Percentiles rank a stretch among this genome's conserved stretches.
These are phyloP conservation scores for Cydia splendana DNA, from an alignment of 1,140 invertebrate genomes.

Conservation along the genomic window DNA sequence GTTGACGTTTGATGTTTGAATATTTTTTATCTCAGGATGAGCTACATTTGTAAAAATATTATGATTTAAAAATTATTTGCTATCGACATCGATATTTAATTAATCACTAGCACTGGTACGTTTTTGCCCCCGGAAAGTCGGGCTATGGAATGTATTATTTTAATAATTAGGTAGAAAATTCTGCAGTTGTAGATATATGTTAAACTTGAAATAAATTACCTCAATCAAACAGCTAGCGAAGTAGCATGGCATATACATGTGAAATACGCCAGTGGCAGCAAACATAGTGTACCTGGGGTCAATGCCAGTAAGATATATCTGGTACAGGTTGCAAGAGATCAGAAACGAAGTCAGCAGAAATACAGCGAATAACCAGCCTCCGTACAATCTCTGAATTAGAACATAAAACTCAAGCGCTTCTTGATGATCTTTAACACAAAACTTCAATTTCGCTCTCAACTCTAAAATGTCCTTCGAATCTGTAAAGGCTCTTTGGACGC, in stretches of 20 bases:
- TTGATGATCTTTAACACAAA: conserved; percentile 56
- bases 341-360: conserved; percentile 56
- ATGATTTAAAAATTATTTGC: too few relatives aligned
- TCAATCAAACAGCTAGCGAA: conserved; percentile 57
- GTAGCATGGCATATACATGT: conserved; percentile 64
- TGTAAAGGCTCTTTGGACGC: conserved; percentile 53
- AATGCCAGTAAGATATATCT: conserved; percentile 51
- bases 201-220: conserved; percentile 44
- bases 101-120: too few relatives aligned
- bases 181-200: too few relatives aligned
- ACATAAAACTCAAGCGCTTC: conserved; percentile 54
- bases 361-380: conserved; percentile 58
- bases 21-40: too few relatives aligned
- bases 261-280: conserved; percentile 52
- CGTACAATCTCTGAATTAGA: conserved; percentile 57
- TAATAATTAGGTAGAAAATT: too few relatives aligned
- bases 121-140: too few relatives aligned
- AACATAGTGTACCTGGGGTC: conserved; percentile 59
- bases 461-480: conserved; percentile 46
- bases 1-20: too few relatives aligned
- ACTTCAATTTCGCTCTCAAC: conserved; percentile 47
- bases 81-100: too few relatives aligned
- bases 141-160: too few relatives aligned
- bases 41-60: too few relatives aligned
- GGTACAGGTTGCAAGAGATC: conserved; percentile 61